Base-by-base conservation (phyloP, 2,888 invertebrate species). In the Baronia brevicornis region DNA sequence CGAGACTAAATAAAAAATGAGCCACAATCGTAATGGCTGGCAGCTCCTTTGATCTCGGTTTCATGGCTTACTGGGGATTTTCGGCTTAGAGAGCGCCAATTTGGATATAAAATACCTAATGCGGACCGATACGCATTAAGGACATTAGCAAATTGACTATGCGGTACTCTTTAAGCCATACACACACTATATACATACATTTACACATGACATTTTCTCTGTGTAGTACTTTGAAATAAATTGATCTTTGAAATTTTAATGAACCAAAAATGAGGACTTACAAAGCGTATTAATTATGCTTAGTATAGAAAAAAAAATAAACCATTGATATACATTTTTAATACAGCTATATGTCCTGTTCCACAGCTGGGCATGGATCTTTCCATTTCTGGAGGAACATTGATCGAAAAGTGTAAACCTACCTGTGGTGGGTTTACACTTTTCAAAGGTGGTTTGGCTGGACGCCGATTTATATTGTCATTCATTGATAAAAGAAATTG, bases 1-100 rank as follows among this genome's bases (percentile, higher is more conserved):
- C 51, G 52, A 50, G 43, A 44, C 69, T 84, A 80, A 84, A 84
- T 84, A 84, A 84, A 82, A 82, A 79, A 84, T 84, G 82, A 82
- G 84, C 82, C 79, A 69, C 80, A 80, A 75, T 78, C 68, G 82
- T 78, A 80, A 82, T 77, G 74, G 77, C 56, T 48, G 60, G 56
- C 51, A 56, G 66, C 60, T 58, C 67, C 75, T 84, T 84, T 84
- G 84, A 84, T 82, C 82, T 80, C 75, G 75, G 79, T 80, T 75
- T 70, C 77, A 70, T 57, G 70, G 79, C 74, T 80, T 80, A 79
- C 68, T 51, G 64, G 61, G 79, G 80, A 72, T 80, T 71, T 67
- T 58, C 58, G 59, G 71, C 72, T 74, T 63, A 66, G 60, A 57
- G 58, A 52, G 54, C 61, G 63, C 60, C 79, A 77, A 80, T 82